These are phyloP conservation scores for Python bivittatus DNA, from an alignment of 2,113 vertebrate species.

Conservation along the genomic window DNA sequence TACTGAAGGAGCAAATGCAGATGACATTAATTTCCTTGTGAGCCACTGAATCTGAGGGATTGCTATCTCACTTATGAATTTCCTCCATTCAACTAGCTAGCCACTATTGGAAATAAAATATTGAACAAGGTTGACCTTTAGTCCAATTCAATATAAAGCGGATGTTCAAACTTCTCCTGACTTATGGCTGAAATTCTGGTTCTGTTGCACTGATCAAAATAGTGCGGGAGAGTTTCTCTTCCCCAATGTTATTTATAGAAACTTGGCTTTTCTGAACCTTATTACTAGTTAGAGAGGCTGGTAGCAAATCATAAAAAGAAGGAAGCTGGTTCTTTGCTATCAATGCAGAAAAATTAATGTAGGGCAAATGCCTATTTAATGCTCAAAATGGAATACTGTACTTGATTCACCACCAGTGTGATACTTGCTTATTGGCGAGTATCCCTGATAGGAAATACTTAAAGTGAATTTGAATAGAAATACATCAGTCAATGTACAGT, in stretches of 20 bases:
- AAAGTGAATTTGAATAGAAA: neutral
- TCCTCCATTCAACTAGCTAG: neutral
- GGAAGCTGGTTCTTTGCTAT: conserved; percentile 22
- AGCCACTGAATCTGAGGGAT: neutral
- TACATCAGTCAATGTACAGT: neutral
- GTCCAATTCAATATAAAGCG: neutral
- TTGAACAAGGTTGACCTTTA: neutral
- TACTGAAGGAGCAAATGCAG: neutral
- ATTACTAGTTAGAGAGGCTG: conserved; percentile 45
- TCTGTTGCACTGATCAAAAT: neutral
- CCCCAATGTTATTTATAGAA: neutral
- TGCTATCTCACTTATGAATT: neutral
- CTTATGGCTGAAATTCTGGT: neutral
- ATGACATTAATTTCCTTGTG: neutral
- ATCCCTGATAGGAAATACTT: neutral
- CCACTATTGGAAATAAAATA: neutral
- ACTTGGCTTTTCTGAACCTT: conserved; percentile 44
- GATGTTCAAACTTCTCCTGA: neutral
- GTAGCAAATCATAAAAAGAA: conserved; percentile 51
- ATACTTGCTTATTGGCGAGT: neutral
- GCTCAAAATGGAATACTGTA: conserved; percentile 24
- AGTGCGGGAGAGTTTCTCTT: neutral
- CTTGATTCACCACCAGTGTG: neutral
- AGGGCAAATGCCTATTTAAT: conserved; percentile 22
- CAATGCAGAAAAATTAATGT: conserved; percentile 37